Base-by-base conservation (phyloP, 2,113 vertebrate genomes). In the Cheirogaleus medius region DNA sequence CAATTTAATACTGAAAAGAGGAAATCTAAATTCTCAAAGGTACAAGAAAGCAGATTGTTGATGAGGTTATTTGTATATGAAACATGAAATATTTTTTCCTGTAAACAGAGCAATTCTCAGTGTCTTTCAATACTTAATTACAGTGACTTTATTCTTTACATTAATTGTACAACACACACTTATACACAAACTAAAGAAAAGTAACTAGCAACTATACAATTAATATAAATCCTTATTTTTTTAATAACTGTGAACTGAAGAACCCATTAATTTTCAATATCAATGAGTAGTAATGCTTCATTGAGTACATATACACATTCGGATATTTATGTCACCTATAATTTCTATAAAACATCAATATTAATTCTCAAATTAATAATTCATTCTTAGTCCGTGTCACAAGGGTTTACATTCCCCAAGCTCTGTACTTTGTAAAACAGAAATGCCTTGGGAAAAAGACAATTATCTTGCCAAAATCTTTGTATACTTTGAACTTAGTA, bases 61-160 rank as follows among this genome's bases (percentile, higher is more conserved):
- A 93, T 96, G 76, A 68, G 14, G 42, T 90, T 84, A 93, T 93
- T 94, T 97, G 34, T 97, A 32, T 80, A 91, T 89, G 64, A 97
- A 97, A 7, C 37, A 95, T 4, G 60, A 34, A 44, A 93, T 90
- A 25, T 81, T 37, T 90, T 97, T 96, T 97, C 29, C 68, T 0
- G 0, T 90, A 98, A 91, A 95, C 37, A 82, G 82, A 91, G 91
- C 77, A 96, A 94, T 87, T 47, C 49, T 78, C 2, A 91, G 95
- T 97, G 93, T 90, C 93, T 94, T 97, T 68, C 17, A 96, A 58
- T 27, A 84, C 10, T 25, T 93, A 98, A 93, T 95, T 91, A 92
- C 78, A 95, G 47, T 66, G n/a, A 21, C 2, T 1, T 95, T 87
- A 88, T 94, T 17, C 56, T 69, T 27, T 69, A 69, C 14, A 84